Conservation (phyloP, 1,140 invertebrate species). For the Lepidurus arcticus region DNA sequence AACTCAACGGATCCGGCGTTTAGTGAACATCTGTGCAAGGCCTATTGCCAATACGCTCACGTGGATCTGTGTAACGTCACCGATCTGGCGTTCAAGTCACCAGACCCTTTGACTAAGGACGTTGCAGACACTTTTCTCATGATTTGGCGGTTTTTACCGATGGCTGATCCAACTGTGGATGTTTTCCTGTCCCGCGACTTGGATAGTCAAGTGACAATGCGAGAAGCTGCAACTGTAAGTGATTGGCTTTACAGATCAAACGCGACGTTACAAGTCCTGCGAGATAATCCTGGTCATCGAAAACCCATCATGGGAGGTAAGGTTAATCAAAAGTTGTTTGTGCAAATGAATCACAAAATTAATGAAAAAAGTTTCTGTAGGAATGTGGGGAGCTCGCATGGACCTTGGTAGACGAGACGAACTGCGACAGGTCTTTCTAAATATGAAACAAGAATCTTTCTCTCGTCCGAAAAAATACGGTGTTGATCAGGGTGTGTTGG, state of each 20-base stretch:
- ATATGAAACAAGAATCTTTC: neutral
- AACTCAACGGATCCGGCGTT: neutral
- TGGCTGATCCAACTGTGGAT: conserved; percentile 32
- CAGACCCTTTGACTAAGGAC: neutral
- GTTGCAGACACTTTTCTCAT: neutral
- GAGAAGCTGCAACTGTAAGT: conserved; percentile 35
- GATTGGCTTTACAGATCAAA: conserved; percentile 34
- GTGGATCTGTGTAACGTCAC: conserved; percentile 24
- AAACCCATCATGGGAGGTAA: conserved; percentile 31
- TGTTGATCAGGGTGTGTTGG: conserved; percentile 17
- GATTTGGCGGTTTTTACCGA: conserved; percentile 24
- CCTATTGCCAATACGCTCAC: neutral
- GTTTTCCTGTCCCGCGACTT: conserved; percentile 35
- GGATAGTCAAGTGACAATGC: conserved; percentile 30
- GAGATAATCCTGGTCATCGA: conserved; percentile 34
- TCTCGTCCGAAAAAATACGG: neutral
- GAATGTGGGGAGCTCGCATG: conserved; percentile 32
- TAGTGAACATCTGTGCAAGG: neutral
- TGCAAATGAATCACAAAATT: neutral
- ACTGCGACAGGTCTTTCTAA: neutral
- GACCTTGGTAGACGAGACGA: neutral
- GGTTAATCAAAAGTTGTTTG: neutral
- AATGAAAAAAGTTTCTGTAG: neutral
- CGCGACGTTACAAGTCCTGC: conserved; percentile 36
- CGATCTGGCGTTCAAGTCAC: neutral